phyloP scores from a whole-genome alignment of 2,113 vertebrate genomes.

The Lichenostomus cassidix region DNA sequence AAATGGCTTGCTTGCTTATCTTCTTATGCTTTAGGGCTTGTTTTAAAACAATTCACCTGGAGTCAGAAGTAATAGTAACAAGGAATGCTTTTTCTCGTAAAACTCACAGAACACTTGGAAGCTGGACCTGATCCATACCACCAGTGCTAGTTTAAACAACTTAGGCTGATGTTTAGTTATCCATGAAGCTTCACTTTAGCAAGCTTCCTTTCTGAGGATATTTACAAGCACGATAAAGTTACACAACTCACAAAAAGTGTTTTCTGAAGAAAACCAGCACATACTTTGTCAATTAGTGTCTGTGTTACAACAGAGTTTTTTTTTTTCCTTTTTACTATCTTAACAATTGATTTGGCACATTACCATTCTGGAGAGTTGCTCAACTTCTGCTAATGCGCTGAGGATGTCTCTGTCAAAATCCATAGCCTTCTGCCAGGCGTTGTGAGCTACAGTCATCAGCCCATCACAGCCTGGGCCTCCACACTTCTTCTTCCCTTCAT shows the following conservation, averaged over 20 bases:
- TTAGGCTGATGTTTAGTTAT: conserved; percentile 6
- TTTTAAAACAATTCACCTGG: background rate
- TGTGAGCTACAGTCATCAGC: conserved; percentile 78
- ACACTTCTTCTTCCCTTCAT: conserved; percentile 80
- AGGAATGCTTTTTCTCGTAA: conserved; percentile 21
- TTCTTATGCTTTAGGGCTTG: background rate
- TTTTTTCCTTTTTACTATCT: background rate
- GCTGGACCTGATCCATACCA: background rate
- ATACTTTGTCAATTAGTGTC: background rate
- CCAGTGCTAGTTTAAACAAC: conserved; percentile 43
- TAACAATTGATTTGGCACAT: background rate
- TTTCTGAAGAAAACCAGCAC: background rate
- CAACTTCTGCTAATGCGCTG: conserved; percentile 89
- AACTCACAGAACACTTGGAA: conserved; percentile 20
- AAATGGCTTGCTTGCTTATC: background rate
- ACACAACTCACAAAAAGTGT: background rate
- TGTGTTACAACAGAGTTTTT: background rate
- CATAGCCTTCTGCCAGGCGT: conserved; percentile 82
- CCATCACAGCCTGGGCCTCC: conserved; percentile 87
- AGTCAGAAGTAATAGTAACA: background rate
- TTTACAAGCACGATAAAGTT: background rate
- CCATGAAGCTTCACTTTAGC: background rate
- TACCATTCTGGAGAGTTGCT: conserved; percentile 94
- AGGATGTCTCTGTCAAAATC: conserved; percentile 88
- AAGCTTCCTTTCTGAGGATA: background rate